Evolutionary conservation across 2,888 invertebrate species (phyloP), one percentile per base, ranked within the genome.

Genomic region (Caenorhabditis virilis): DNA sequence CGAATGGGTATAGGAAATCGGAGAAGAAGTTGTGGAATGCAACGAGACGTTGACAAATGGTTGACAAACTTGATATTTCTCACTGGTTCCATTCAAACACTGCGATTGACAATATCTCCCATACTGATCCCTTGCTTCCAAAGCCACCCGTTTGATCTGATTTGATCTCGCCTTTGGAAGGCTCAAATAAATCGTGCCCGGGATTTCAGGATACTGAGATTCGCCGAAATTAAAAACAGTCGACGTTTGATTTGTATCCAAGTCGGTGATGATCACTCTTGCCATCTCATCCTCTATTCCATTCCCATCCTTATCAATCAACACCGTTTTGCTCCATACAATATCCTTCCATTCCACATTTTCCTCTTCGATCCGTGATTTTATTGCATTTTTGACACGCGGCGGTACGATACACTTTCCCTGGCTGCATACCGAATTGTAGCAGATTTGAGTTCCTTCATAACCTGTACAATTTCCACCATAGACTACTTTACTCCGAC

Each of bases 401-500:
- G 68, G 62, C n/a, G 68, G 68, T 1, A 68, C 55, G 1, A 50
- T 38, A 20, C 68, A 68, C 46, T 51, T 52, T 20, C 68, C 63
- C 26, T 48, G 49, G 16, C 36, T 51, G 58, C 81, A 81, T 2
- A 76, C 54, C 9, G 79, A 78, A 18, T 81, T 72, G 54, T 77
- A 77, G 55, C 81, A 81, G 27, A 81, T 80, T 33, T 73, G 74
- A 26, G 77, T 72, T 26, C 73, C 75, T 36, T 74, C 78, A 64
- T 74, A 78, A 5, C 79, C 79, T 1, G 79, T 81, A 50, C 81
- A 81, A 50, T 80, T 80, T 6, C 81, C 81, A 7, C 81, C 81
- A 35, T 77, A 61, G 15, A 76, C 74, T 0, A 72, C 56, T 61
- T 65, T 66, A 49, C 71, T 69, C 26, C 78, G 51, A 48, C 79